phyloP scores from a whole-genome alignment of 2,113 vertebrate species.

The Atractosteus spatula region DNA sequence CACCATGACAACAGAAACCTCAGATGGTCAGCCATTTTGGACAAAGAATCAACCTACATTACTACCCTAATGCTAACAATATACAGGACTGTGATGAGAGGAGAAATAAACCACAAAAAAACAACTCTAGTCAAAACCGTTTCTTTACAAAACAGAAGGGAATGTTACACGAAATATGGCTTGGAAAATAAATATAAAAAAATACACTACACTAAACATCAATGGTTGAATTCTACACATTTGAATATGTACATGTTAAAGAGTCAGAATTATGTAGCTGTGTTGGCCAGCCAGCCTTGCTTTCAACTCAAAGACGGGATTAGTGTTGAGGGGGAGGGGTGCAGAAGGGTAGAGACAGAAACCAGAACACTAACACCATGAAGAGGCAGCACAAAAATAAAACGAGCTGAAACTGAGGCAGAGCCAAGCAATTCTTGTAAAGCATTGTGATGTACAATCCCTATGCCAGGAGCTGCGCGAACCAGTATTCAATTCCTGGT shows the following conservation, averaged over 20 bases:
- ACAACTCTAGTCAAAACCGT: slow-evolving; percentile 47
- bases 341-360: background rate
- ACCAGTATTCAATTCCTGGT: slow-evolving; percentile 1
- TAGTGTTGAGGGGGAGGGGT: background rate
- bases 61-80: too few relatives aligned
- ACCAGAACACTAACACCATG: background rate
- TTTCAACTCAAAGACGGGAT: slow-evolving; percentile 4
- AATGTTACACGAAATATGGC: slow-evolving; percentile 52
- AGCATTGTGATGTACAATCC: slow-evolving; percentile 1
- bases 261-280: background rate
- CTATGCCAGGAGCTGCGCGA: slow-evolving; percentile 16
- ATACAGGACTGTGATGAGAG: background rate
- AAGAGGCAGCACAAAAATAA: slow-evolving; percentile 3
- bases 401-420: slow-evolving; percentile 6
- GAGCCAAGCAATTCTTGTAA: background rate
- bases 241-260: slow-evolving; percentile 8
- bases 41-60: too few relatives aligned
- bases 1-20: too few relatives aligned
- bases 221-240: slow-evolving; percentile 24
- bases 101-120: slow-evolving; percentile 15
- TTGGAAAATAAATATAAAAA: slow-evolving; percentile 43
- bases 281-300: background rate
- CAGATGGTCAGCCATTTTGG: too few relatives aligned
- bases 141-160: slow-evolving; percentile 61
- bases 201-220: slow-evolving; percentile 36